Evolutionary conservation across 2,797 vertebrate genomes (phyloP).

Genomic region (Oryzias sinensis): DNA sequence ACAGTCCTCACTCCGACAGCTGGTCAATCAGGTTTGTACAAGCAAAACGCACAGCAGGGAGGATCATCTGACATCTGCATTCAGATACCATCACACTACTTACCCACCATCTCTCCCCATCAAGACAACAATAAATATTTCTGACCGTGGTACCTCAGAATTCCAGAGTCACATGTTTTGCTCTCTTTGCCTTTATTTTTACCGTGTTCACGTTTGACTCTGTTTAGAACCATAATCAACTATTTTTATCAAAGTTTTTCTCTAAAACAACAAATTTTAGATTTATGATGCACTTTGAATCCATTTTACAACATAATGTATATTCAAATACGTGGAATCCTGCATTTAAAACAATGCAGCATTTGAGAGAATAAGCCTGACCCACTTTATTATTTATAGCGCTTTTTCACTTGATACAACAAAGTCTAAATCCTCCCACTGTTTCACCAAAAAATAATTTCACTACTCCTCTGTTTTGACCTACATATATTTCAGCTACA

Average conservation of each 20-base stretch:
- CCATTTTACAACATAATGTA: too few species aligned
- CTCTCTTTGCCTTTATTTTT: constrained; percentile 1
- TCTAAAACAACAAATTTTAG: constrained; percentile 7
- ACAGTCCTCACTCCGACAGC: constrained; percentile 32
- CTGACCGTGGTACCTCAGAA: constrained; percentile 36
- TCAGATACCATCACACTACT: constrained; percentile 13
- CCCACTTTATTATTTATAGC: too few species aligned
- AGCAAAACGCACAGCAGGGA: constrained; percentile 22
- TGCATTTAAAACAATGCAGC: too few species aligned
- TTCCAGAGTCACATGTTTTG: constrained; percentile 20
- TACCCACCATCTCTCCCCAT: constrained; percentile 1
- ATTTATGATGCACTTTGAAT: too few species aligned
- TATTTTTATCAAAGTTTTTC: neutral
- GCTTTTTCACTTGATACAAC: too few species aligned
- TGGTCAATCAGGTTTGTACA: constrained; percentile 52
- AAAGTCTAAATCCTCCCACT: too few species aligned
- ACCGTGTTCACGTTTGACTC: constrained; percentile 2
- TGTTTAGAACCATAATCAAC: constrained; percentile 33
- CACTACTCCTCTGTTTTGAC: too few species aligned
- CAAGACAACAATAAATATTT: neutral
- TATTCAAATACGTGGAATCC: too few species aligned
- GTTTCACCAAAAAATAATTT: too few species aligned
- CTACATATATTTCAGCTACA: too few species aligned
- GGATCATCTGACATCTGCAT: constrained; percentile 32
- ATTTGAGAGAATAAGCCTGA: too few species aligned